Percentiles rank a stretch among this genome's conserved stretches.
phyloP scores from a whole-genome alignment of 2,113 vertebrate species.

The Etheostoma spectabile region DNA sequence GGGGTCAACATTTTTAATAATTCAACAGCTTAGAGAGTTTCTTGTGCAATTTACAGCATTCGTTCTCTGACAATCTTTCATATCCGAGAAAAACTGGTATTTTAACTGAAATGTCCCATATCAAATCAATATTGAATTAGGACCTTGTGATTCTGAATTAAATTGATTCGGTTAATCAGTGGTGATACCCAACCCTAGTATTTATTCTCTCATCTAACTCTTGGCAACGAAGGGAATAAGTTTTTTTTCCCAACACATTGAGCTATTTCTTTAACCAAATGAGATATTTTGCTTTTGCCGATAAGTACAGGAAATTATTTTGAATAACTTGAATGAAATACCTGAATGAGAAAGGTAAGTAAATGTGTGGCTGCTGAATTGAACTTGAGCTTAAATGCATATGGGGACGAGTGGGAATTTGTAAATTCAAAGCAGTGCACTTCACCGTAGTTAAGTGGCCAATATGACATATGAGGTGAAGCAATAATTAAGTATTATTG shows the following conservation, averaged over 20 bases:
- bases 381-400: constrained; percentile 21
- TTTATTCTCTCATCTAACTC: too few species aligned
- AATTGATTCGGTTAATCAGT: too few species aligned
- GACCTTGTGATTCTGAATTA: too few species aligned
- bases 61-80: too few species aligned
- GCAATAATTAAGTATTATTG: constrained; percentile 1
- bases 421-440: neutral
- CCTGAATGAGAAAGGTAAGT: neutral
- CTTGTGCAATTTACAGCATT: too few species aligned
- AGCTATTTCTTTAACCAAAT: neutral
- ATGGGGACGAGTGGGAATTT: neutral
- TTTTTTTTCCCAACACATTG: neutral
- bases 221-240: too few species aligned
- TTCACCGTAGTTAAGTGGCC: constrained; percentile 13
- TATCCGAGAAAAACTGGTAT: too few species aligned
- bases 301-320: neutral
- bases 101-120: too few species aligned
- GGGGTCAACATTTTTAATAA: too few species aligned
- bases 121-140: too few species aligned
- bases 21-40: too few species aligned
- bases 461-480: constrained; percentile 9
- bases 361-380: constrained; percentile 19
- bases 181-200: too few species aligned
- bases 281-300: constrained; percentile 4
- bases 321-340: constrained; percentile 11